Evolutionary conservation across 2,797 vertebrate genomes (phyloP), one percentile per base, ranked within the genome.

Genomic region (Oreochromis mossambicus): DNA sequence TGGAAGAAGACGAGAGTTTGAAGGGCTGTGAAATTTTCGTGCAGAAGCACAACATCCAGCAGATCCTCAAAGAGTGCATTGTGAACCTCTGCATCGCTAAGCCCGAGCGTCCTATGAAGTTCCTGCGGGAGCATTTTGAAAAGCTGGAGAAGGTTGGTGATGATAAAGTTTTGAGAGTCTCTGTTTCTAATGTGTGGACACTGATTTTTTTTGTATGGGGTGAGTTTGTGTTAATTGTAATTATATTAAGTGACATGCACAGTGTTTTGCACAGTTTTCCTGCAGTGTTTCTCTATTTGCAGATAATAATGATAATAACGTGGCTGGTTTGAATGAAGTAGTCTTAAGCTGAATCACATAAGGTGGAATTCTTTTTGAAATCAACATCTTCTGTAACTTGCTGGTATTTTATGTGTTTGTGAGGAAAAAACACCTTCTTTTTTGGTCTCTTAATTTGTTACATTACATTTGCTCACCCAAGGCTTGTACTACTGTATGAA

Each of bases 121-220:
- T 99, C 96, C 97, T 99, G 88, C 96, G 97, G 90, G 98, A 99
- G 86, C 97, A 99, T 96, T 99, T 99, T 85, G 98, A 99, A 94
- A 98, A 98, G 94, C 96, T 99, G 96, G 98, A 99, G 95, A 98
- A 99, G 98, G 98, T 99, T 89, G 94, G 97, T 96, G 82, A 90
- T 81, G 58, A 81, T 41, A 77, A 81, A 78, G 55, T 86, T 86
- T 9, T 70, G 19, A 86, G n/a, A 29, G 48, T 78, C 17, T 80
- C 9, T 86, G 3, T 90, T 79, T 86, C 24, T 79, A 77, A 63
- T 79, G 50, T 80, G 24, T 66, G 43, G 14, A 41, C 48, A 75
- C 8, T 54, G 36, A 13, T 56, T 84, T 78, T 24, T 26, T 83
- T n/a, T 84, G 14, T 81, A 21, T 32, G 5, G 6, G 8, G 12